Evolutionary conservation across 2,888 invertebrate species (phyloP).

Genomic region (Galeruca laticollis): DNA sequence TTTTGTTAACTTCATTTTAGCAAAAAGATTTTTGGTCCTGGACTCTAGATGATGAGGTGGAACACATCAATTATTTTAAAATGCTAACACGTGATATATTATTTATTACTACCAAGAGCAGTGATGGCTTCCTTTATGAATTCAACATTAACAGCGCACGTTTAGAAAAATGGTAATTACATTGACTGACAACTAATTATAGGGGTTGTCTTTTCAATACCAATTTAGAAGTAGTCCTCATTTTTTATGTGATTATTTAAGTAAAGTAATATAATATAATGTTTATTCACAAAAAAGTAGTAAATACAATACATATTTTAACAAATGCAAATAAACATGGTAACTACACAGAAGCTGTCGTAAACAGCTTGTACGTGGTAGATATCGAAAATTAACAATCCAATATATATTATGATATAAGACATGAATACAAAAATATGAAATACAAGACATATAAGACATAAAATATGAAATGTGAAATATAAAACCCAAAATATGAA

Average conservation of each 20-base stretch:
- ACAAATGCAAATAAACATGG: no score
- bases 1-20: conserved; percentile 17
- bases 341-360: no score
- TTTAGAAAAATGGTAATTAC: conserved; percentile 59
- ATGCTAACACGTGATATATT: conserved; percentile 55
- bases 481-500: no score
- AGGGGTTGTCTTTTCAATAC: background rate
- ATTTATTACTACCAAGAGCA: conserved; percentile 45
- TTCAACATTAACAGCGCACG: conserved; percentile 54
- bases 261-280: no score
- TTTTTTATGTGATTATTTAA: no score
- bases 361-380: no score
- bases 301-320: conserved; percentile 46
- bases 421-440: no score
- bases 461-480: no score
- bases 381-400: no score
- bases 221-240: no score
- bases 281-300: conserved; percentile 60
- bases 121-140: conserved; percentile 60
- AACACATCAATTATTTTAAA: conserved; percentile 54
- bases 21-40: conserved; percentile 45
- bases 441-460: no score
- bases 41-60: conserved; percentile 45
- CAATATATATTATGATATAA: no score
- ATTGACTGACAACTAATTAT: background rate